Conservation (phyloP, 2,113 vertebrate genomes). For the Lagopus leucura region DNA sequence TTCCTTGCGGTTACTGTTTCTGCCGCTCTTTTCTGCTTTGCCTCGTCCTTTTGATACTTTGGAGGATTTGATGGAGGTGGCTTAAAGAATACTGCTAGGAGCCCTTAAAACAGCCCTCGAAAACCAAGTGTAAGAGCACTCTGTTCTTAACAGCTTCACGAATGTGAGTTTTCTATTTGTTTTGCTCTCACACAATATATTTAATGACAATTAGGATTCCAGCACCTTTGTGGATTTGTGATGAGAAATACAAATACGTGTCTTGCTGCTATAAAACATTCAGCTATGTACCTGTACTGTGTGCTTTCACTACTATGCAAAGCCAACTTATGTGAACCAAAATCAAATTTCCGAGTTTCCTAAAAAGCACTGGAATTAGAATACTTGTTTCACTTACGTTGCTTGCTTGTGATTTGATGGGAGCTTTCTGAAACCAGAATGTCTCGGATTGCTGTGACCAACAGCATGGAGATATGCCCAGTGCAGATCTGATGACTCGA, state of each 20-base stretch:
- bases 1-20: not conserved
- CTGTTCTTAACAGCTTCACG: not conserved
- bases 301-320: not conserved
- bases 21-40: not conserved
- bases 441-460: not conserved
- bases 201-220: not conserved
- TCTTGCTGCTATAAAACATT: not conserved
- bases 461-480: not conserved
- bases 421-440: slow-evolving; percentile 1
- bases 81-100: not conserved
- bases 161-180: not conserved
- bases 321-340: not conserved
- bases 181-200: not conserved
- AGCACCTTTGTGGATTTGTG: not conserved
- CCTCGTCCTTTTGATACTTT: not conserved
- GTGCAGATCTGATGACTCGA: not conserved
- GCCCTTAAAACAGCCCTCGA: not conserved
- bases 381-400: not conserved
- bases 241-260: not conserved
- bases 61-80: not conserved
- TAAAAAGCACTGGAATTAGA: not conserved
- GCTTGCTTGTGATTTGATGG: not conserved
- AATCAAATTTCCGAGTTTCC: not conserved
- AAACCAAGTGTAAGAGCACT: not conserved
- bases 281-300: not conserved